Evolutionary conservation across 2,113 vertebrate species (phyloP).

Genomic region (Dinomys branickii): DNA sequence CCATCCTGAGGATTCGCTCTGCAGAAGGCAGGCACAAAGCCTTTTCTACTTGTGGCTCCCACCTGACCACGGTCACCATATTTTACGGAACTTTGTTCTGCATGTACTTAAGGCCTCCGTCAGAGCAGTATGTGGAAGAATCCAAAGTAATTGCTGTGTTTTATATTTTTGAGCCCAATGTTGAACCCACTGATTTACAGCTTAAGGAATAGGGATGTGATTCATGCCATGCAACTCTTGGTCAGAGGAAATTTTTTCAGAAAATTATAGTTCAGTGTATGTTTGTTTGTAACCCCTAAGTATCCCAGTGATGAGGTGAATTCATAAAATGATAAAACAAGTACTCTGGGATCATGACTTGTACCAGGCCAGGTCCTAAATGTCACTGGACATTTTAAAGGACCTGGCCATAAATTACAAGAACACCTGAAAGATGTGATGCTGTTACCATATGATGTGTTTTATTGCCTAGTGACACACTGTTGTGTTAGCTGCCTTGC

Average conservation of each 20-base stretch:
- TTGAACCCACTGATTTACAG: slow-evolving; percentile 72
- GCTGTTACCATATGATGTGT: neutral
- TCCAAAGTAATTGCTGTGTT: slow-evolving; percentile 70
- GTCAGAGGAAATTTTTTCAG: neutral
- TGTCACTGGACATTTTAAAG: neutral
- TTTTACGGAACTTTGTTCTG: neutral
- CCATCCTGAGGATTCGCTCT: slow-evolving; percentile 27
- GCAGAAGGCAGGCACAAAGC: slow-evolving; percentile 49
- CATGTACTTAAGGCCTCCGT: slow-evolving; percentile 62
- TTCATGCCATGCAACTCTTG: slow-evolving; percentile 14
- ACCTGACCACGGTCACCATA: neutral
- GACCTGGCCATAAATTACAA: neutral
- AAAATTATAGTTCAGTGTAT: neutral
- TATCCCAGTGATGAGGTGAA: accelerated
- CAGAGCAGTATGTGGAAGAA: slow-evolving; percentile 47
- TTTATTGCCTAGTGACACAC: neutral
- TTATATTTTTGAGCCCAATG: slow-evolving; percentile 76
- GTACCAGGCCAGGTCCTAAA: neutral
- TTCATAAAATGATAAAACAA: neutral
- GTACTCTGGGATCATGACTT: accelerated
- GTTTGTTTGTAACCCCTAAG: neutral
- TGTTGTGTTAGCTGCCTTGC: too few species aligned
- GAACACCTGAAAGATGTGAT: neutral
- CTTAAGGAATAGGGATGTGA: slow-evolving; percentile 68
- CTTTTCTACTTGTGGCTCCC: neutral